A percentile compares a stretch with the other conserved stretches of the same genome.
phyloP scores from a whole-genome alignment of 2,113 vertebrate species.

The Ictidomys tridecemlineatus region DNA sequence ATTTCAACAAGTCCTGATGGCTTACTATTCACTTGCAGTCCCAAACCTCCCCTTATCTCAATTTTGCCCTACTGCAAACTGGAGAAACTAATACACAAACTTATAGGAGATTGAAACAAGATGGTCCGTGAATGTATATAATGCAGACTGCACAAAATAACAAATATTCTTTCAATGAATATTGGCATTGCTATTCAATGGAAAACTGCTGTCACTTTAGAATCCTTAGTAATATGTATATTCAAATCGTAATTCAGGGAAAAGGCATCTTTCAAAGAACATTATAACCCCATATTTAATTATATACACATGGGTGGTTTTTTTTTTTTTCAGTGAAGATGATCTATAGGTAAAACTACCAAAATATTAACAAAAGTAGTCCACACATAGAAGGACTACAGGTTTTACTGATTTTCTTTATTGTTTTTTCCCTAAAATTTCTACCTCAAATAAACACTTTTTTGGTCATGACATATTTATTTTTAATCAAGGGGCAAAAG shows the following conservation, averaged over 20 bases:
- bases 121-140: no score
- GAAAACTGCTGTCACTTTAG: not conserved
- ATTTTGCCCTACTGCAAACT: not conserved
- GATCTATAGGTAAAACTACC: not conserved
- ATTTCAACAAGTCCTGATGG: not conserved
- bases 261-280: not conserved
- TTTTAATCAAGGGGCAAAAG: conserved; percentile 29
- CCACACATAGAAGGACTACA: not conserved
- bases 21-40: not conserved
- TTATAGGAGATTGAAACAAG: no score
- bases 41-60: not conserved
- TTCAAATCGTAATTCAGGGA: not conserved
- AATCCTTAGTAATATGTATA: not conserved
- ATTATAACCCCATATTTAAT: not conserved
- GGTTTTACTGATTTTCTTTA: not conserved
- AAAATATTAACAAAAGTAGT: not conserved
- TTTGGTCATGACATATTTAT: not conserved
- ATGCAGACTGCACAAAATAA: not conserved
- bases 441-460: not conserved
- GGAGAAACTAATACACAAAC: not conserved
- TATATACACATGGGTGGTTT: no score
- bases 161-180: no score
- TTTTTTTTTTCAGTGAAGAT: not conserved
- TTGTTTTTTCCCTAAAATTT: not conserved
- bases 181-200: not conserved